Percentiles rank a stretch among this genome's conserved stretches.
These are phyloP conservation scores for Lathamus discolor DNA, from an alignment of 2,113 vertebrate genomes.

Conservation along the genomic window DNA sequence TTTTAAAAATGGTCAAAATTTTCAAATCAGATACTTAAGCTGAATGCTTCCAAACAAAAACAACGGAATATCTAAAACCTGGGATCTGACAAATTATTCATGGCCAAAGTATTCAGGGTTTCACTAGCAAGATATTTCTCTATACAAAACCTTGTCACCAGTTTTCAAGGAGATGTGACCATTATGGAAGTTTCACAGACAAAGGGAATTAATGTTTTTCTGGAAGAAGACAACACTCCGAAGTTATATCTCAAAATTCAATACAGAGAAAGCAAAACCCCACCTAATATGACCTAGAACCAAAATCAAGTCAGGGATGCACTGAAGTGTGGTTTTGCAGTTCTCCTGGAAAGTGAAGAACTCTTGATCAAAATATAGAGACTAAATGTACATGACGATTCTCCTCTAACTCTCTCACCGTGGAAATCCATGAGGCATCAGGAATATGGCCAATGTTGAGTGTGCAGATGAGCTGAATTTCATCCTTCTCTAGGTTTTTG, in stretches of 20 bases:
- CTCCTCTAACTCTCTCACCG: not conserved
- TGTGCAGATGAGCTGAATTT: not conserved
- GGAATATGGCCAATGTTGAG: not conserved
- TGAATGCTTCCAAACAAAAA: not conserved
- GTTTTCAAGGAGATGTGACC: not conserved
- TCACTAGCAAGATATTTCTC: not conserved
- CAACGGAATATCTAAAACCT: not conserved
- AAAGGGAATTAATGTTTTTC: not conserved
- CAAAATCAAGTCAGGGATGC: not conserved
- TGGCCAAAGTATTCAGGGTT: not conserved
- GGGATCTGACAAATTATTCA: not conserved
- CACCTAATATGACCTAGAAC: not conserved
- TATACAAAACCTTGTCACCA: not conserved
- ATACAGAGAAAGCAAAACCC: not conserved
- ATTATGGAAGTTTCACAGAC: not conserved
- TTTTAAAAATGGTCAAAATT: not conserved
- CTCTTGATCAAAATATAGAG: not conserved
- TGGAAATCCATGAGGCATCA: not conserved
- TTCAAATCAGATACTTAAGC: not conserved
- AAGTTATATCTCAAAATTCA: not conserved
- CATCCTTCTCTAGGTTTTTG: not conserved
- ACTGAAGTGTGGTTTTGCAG: not conserved
- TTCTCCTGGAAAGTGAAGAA: not conserved
- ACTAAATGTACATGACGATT: not conserved
- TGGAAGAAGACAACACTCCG: not conserved